Percentiles rank a stretch among this genome's conserved stretches.
Evolutionary conservation across 2,888 invertebrate genomes (phyloP).

Genomic region (Pandemis heparana): DNA sequence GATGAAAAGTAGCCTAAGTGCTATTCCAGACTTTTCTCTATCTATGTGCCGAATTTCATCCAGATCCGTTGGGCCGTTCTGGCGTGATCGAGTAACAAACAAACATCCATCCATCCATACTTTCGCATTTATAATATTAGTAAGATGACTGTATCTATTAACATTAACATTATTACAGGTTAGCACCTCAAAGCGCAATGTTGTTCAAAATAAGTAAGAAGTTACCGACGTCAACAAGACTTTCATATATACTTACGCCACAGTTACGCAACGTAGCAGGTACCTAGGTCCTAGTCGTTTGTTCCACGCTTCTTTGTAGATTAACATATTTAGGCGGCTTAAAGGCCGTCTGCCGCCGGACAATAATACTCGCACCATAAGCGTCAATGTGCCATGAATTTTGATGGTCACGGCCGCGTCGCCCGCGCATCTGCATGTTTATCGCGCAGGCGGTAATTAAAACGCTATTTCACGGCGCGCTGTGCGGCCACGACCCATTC

Average conservation of each 20-base stretch:
- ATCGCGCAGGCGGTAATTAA: slow-evolving; percentile 23
- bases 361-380: background rate
- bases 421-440: slow-evolving; percentile 23
- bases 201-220: background rate
- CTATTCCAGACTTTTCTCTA: too few species aligned
- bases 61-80: too few species aligned
- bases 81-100: too few species aligned
- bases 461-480: slow-evolving; percentile 16
- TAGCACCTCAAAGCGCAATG: too few species aligned
- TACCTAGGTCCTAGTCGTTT: background rate
- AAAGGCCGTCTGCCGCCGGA: background rate
- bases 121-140: too few species aligned
- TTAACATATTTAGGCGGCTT: background rate
- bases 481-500: slow-evolving; percentile 1
- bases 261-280: background rate
- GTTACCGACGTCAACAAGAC: too few species aligned
- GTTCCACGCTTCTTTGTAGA: background rate
- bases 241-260: background rate
- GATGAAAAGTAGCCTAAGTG: too few species aligned
- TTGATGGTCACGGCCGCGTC: slow-evolving; percentile 2
- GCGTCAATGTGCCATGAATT: slow-evolving; percentile 10
- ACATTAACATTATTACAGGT: too few species aligned
- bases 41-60: too few species aligned
- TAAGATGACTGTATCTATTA: too few species aligned
- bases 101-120: too few species aligned